Evolutionary conservation across 2,888 invertebrate genomes (phyloP).

Genomic region (Sericinus montela): DNA sequence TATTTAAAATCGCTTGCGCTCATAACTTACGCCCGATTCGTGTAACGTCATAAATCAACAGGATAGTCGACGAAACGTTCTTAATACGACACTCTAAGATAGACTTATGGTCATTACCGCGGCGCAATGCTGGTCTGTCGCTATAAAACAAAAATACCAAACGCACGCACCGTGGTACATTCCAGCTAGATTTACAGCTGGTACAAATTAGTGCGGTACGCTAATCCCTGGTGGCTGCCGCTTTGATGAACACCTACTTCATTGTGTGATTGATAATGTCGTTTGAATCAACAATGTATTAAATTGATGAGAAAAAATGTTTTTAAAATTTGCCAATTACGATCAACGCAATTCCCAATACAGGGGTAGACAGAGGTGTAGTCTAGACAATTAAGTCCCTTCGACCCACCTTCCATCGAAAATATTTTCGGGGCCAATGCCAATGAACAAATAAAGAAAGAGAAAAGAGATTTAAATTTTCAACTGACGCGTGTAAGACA

Average conservation of each 20-base stretch:
- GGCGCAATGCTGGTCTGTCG: neutral
- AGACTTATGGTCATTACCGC: slow-evolving; percentile 29
- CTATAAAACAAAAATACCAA: slow-evolving; percentile 12
- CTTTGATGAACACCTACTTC: neutral
- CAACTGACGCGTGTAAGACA: no score
- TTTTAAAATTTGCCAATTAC: no score
- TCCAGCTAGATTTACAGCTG: slow-evolving; percentile 1
- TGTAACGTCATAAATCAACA: slow-evolving; percentile 33
- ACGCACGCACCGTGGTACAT: neutral
- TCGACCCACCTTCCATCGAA: no score
- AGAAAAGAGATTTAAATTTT: no score
- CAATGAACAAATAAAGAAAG: no score
- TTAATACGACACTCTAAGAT: slow-evolving; percentile 34
- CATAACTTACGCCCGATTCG: slow-evolving; percentile 16
- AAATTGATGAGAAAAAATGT: no score
- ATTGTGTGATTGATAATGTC: neutral
- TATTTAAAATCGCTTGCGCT: slow-evolving; percentile 4
- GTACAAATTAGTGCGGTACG: slow-evolving; percentile 8
- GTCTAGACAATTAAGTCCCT: no score
- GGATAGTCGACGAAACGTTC: slow-evolving; percentile 31
- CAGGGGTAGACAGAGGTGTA: no score
- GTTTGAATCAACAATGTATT: no score
- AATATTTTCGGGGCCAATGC: no score
- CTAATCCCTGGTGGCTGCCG: neutral
- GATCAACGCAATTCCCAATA: no score